A percentile compares a stretch with the other conserved stretches of the same genome.
Evolutionary conservation across 1,140 invertebrate genomes (phyloP).

Genomic region (Lasioglossum baleicum): DNA sequence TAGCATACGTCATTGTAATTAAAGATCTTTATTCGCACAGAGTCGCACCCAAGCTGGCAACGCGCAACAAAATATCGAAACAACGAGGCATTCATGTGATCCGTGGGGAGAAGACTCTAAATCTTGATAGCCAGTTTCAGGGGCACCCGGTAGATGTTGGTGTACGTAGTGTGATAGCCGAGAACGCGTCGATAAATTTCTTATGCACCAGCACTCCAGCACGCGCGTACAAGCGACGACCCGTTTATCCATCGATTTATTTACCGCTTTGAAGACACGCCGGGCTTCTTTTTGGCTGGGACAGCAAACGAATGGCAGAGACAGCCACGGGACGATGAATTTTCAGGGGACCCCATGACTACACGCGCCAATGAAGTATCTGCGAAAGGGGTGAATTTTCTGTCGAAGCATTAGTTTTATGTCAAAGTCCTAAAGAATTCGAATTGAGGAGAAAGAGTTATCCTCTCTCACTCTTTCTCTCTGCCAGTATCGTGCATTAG

Average conservation of each 20-base stretch:
- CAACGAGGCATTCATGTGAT: too few relatives aligned
- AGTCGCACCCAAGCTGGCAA: too few relatives aligned
- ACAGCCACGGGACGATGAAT: constrained; percentile 20
- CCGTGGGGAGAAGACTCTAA: too few relatives aligned
- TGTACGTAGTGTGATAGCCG: constrained; percentile 23
- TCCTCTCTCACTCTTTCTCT: too few relatives aligned
- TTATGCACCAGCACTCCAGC: constrained; percentile 27
- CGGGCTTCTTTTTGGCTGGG: constrained; percentile 27
- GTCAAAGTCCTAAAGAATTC: too few relatives aligned
- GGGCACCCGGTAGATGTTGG: constrained; percentile 26
- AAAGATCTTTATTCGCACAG: too few relatives aligned
- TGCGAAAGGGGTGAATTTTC: background rate
- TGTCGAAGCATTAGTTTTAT: too few relatives aligned
- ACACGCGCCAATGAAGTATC: constrained; percentile 22
- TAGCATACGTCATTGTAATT: too few relatives aligned
- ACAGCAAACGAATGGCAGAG: constrained; percentile 26
- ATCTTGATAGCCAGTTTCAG: background rate
- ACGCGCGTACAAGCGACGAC: constrained; percentile 20
- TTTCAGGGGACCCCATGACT: constrained; percentile 11
- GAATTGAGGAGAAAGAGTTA: too few relatives aligned
- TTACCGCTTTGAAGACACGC: constrained; percentile 44
- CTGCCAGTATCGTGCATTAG: too few relatives aligned
- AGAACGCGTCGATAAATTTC: constrained; percentile 58
- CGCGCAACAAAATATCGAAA: too few relatives aligned
- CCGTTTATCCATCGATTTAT: constrained; percentile 57